Evolutionary conservation across 64 coral and sea anemone species (phyloP), one percentile per base, ranked within the genome.

Genomic region (Montipora capricornis): DNA sequence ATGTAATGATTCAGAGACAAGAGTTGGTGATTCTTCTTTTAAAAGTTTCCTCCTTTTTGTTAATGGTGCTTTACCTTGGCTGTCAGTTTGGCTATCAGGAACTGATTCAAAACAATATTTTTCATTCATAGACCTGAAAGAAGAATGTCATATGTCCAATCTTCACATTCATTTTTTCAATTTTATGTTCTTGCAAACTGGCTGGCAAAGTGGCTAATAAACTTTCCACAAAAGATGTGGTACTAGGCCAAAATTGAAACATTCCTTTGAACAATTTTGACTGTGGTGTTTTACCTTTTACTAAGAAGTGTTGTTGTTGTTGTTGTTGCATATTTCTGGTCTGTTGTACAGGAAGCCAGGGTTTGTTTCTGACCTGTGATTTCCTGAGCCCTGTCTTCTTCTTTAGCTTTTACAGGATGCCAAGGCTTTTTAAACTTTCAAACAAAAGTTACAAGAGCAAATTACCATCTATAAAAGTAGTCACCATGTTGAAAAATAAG

Each of bases 1-100:
- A 71, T 85, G 45, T 47, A 85, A n/a, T 71, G 82, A 85, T 47
- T 85, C 82, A n/a, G 62, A n/a, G 4, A 71, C 61, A 64, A 71
- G 12, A 14, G 3, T 11, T 57, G 8, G 14, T 48, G 26, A 19
- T 78, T 78, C 76, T 49, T 15, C 7, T 11, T 69, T 26, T 26
- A 70, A 2, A 20, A 85, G 6, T 71, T 71, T 85, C 47, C 82
- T 85, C 66, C 66, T 69, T 44, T 85, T 85, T 20, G 45, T 46
- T 70, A 59, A 70, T 10, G 82, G 66, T 19, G n/a, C 29, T 50
- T 47, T 48, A 3, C 15, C 47, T 78, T 78, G 76, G 46, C 7
- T 78, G 16, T 49, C 62, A 47, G 14, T 71, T n/a, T 85, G 66
- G 47, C 64, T 85, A 13, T 71, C 61, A 22, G 19, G 44, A 71